A percentile compares a stretch with the other conserved stretches of the same genome.
Evolutionary conservation across 2,888 invertebrate genomes (phyloP).

Genomic region (Synanthedon vespiformis): DNA sequence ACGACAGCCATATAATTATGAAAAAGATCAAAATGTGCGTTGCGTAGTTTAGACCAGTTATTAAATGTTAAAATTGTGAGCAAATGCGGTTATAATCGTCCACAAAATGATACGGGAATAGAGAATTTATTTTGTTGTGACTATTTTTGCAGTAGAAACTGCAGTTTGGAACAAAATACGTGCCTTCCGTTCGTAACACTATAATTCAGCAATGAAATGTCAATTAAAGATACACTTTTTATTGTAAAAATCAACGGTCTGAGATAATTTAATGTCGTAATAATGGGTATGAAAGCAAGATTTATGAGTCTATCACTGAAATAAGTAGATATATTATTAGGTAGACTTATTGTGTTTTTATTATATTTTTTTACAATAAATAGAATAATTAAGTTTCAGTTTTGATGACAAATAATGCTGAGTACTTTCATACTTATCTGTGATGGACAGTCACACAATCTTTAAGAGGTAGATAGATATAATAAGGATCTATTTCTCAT

Average conservation of each 20-base stretch:
- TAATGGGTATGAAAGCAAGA: conserved; percentile 24
- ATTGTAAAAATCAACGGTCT: conserved; percentile 39
- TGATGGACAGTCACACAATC: too few species aligned
- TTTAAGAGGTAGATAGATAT: too few species aligned
- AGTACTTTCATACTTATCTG: too few species aligned
- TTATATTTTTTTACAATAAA: too few species aligned
- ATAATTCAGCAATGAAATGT: conserved; percentile 31
- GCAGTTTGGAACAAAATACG: conserved; percentile 17
- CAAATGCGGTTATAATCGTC: conserved; percentile 67
- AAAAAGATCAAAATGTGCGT: conserved; percentile 50
- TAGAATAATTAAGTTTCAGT: too few species aligned
- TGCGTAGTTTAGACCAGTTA: conserved; percentile 44
- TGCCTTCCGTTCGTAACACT: conserved; percentile 42
- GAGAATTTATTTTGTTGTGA: conserved; percentile 35
- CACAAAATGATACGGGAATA: conserved; percentile 43
- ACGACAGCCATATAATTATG: conserved; percentile 58
- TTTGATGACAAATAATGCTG: too few species aligned
- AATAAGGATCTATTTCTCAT: too few species aligned
- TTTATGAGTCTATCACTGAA: conserved; percentile 26
- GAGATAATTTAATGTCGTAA: conserved; percentile 34
- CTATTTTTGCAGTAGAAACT: conserved; percentile 19
- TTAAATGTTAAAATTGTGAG: conserved; percentile 49
- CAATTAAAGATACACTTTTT: conserved; percentile 30
- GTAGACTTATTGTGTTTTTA: too few species aligned
- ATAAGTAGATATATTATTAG: too few species aligned